These are phyloP conservation scores for Pachycephala philippinensis DNA, from an alignment of 2,113 vertebrate species.

Conservation along the genomic window DNA sequence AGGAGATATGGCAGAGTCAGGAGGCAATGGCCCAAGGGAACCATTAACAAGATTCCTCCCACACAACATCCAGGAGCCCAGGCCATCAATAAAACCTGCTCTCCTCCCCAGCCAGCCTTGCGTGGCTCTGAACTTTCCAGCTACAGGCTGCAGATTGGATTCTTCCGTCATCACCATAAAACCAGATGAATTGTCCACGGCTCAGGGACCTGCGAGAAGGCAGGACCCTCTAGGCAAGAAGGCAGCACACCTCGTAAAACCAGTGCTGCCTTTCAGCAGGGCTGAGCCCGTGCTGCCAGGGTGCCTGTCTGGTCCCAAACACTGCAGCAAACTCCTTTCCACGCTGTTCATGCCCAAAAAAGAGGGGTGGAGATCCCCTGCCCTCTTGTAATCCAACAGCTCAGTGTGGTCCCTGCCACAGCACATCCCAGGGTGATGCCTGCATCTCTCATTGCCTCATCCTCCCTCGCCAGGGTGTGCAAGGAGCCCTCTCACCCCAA, in stretches of 20 bases:
- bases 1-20: conserved; percentile 10
- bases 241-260: neutral
- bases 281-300: neutral
- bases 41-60: conserved; percentile 41
- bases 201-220: conserved; percentile 20
- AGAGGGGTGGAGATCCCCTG: neutral
- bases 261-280: neutral
- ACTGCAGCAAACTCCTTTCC: neutral
- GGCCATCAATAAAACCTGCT: conserved; percentile 44
- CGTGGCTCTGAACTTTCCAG: neutral
- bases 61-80: conserved; percentile 2
- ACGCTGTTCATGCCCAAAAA: neutral
- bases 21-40: conserved; percentile 12
- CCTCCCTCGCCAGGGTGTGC: neutral
- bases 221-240: neutral
- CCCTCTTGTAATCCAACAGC: neutral
- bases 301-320: neutral
- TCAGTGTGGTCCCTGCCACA: accelerated
- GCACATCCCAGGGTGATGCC: neutral
- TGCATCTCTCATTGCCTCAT: neutral
- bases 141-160: conserved; percentile 10
- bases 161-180: conserved; percentile 45
- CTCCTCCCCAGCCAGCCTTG: neutral
- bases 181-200: neutral
- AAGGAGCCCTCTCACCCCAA: neutral